Base-by-base conservation (phyloP, 2,888 invertebrate genomes). In the Drosophila planitibia region DNA sequence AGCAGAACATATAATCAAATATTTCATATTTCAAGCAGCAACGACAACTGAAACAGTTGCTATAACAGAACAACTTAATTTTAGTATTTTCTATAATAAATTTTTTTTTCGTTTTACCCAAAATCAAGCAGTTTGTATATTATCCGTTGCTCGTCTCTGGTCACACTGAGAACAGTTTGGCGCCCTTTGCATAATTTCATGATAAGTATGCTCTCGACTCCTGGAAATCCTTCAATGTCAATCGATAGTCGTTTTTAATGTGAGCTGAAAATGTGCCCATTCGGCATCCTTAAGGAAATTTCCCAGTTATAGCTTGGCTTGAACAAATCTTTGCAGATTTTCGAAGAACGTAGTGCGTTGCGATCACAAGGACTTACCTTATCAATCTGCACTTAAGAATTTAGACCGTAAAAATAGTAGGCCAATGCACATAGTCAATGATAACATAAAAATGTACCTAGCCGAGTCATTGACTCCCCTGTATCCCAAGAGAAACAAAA, bases 401-500 rank as follows among this genome's bases (percentile, higher is more conserved):
- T 39, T 19, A 9, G 9, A 19, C 7, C 39, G 39, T 39, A 1
- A 19, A 39, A 9, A 9, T 39, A 7, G 1, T 39, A 19, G 39
- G n/a, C 1, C 9, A n/a, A 9, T 9, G 39, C 39, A n/a, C n/a
- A 4, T 10, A 41, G 41, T 14, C 22, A 14, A 14, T 47, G 22
- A 14, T 22, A 44, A 22, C 14, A 14, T 6, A 14, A 6, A 0
- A 14, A 22, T 33, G 3, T 44, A 44, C 6, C 6, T 44, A 22
- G 7, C 14, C 22, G 44, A 47, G 14, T 22, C 7, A 14, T 14
- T 22, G 22, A 22, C 47, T 19, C 10, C 28, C 49, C 28, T 19
- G 9, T 5, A 51, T 19, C 10, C n/a, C n/a, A 32, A 52, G 12
- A 32, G 9, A 55, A 32, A 47, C 0, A 71, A 57, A 69, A 70